Percentiles rank a stretch among this genome's conserved stretches.
Conservation (phyloP, 1,140 invertebrate species). For the Leguminivora glycinivorella region DNA sequence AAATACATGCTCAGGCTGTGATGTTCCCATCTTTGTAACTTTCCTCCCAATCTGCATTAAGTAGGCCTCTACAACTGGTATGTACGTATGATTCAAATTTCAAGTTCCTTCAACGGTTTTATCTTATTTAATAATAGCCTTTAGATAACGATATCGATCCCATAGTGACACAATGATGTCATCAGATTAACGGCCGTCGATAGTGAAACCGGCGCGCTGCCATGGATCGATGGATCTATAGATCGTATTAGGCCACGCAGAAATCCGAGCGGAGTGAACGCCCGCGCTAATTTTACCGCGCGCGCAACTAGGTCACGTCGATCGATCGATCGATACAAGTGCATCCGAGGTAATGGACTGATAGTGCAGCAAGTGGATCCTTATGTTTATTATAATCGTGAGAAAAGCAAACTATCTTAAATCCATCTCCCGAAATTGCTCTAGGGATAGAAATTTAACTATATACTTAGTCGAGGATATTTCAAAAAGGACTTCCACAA, state of each 20-base stretch:
- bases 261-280: conserved; percentile 25
- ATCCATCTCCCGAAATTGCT: too few relatives aligned
- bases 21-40: too few relatives aligned
- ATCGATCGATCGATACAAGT: conserved; percentile 9
- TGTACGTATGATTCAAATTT: too few relatives aligned
- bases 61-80: too few relatives aligned
- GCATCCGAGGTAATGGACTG: neutral
- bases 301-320: conserved; percentile 8
- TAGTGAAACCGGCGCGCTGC: conserved; percentile 18
- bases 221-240: conserved; percentile 27
- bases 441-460: too few relatives aligned
- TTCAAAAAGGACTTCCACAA: too few relatives aligned
- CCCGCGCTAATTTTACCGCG: conserved; percentile 24
- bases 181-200: conserved; percentile 13
- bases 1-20: too few relatives aligned
- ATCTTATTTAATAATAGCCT: neutral
- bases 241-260: conserved; percentile 23
- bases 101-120: too few relatives aligned
- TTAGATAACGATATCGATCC: neutral
- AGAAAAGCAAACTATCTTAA: too few relatives aligned
- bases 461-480: too few relatives aligned
- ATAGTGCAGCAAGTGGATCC: neutral
- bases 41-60: too few relatives aligned
- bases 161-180: conserved; percentile 14
- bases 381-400: neutral